These are phyloP conservation scores for Myopa tessellatipennis DNA, from an alignment of 2,888 invertebrate genomes.

Conservation along the genomic window DNA sequence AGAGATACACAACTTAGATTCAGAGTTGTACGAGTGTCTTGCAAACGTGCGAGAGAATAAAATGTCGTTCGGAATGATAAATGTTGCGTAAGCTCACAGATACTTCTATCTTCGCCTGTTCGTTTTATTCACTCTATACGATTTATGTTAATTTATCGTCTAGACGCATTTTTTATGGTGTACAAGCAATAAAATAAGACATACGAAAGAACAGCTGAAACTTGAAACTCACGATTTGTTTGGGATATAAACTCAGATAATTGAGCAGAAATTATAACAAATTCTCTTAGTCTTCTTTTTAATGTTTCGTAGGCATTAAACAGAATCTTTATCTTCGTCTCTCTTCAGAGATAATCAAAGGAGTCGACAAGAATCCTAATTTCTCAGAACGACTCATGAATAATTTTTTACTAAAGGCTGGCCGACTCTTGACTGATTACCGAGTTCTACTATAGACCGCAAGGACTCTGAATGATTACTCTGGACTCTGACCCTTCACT, in stretches of 20 bases:
- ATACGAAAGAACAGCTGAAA: not conserved
- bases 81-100: not conserved
- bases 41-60: not conserved
- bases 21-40: not conserved
- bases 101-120: too few relatives aligned
- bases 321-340: too few relatives aligned
- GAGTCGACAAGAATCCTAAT: too few relatives aligned
- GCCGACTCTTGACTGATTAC: too few relatives aligned
- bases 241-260: not conserved
- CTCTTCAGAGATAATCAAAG: too few relatives aligned
- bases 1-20: not conserved
- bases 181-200: not conserved
- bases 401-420: too few relatives aligned
- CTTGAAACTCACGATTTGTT: not conserved
- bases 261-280: not conserved
- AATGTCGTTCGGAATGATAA: not conserved
- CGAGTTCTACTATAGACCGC: too few relatives aligned
- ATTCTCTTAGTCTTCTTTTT: not conserved
- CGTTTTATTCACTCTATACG: not conserved
- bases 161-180: not conserved
- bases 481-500: too few relatives aligned
- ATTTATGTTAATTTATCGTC: constrained; percentile 3
- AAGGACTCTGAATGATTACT: too few relatives aligned
- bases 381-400: too few relatives aligned
- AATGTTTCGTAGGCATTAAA: too few relatives aligned